Evolutionary conservation across 2,113 vertebrate species (phyloP), one percentile per base, ranked within the genome.

Genomic region (Pseudorectes ferrugineus): DNA sequence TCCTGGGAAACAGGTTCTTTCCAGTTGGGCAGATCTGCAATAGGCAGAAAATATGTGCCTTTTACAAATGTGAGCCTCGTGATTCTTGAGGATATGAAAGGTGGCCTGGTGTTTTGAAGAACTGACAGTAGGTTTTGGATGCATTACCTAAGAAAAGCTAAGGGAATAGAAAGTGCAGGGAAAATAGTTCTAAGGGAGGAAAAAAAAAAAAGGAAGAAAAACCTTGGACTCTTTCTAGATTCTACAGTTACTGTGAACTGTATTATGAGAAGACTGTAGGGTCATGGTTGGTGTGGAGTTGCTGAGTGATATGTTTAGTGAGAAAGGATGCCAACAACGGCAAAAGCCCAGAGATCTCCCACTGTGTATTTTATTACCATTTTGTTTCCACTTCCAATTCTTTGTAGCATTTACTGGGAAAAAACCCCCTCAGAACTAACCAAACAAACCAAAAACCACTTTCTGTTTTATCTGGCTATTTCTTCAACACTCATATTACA

Each of bases 241-340:
- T 54, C 4, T 46, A 1, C 3, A 33, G 8, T 11, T 77, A 17
- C 21, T 62, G 10, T 40, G 48, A 89, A n/a, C 16, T 51, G 9
- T 10, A 20, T 62, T 61, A n/a, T 12, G 17, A 24, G 19, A 23
- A n/a, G 46, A 42, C 3, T 43, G 14, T 43, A 58, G 42, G 21
- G 24, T 70, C 0, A 0, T 26, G 16, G 13, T 35, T 33, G 23
- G 11, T 35, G 31, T 46, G 26, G 29, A 45, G 17, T 5, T 52
- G 45, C 33, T 59, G 46, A 62, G 14, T 29, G 17, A 62, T 2
- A 1, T 28, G 5, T 14, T 65, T 57, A 61, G 9, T 65, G 67
- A 76, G 19, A n/a, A 61, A 55, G 12, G 8, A 79, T 73, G 36
- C 13, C 8, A 72, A 14, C n/a, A 80, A 31, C 7, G 75, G 54